Percentiles rank a stretch among this genome's conserved stretches.
phyloP scores from a whole-genome alignment of 2,888 invertebrate genomes.

The Bembecia ichneumoniformis region DNA sequence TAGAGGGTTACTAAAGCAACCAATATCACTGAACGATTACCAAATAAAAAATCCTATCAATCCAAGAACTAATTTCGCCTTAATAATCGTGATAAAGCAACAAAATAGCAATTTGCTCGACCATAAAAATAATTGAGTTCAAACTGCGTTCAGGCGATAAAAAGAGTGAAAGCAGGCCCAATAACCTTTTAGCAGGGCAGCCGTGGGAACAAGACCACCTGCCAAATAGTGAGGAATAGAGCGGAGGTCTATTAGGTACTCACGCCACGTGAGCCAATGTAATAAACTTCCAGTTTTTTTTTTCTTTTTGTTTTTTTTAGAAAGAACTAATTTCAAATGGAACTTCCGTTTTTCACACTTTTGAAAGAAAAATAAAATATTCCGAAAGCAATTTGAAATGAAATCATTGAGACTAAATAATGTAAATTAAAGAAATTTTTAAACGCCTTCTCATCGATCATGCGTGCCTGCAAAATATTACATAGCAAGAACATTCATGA shows the following conservation, averaged over 20 bases:
- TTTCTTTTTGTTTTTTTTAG: no score
- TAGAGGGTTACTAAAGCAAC: background rate
- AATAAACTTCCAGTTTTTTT: conserved; percentile 42
- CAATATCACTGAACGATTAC: conserved; percentile 19
- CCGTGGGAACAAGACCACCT: conserved; percentile 61
- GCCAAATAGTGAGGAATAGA: conserved; percentile 58
- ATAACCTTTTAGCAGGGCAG: conserved; percentile 60
- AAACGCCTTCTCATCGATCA: no score
- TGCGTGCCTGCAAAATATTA: no score
- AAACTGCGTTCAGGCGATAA: conserved; percentile 70
- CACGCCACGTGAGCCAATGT: conserved; percentile 50
- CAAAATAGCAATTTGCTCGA: conserved; percentile 69
- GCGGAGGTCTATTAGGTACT: conserved; percentile 55
- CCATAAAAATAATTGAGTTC: conserved; percentile 73
- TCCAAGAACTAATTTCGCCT: conserved; percentile 60
- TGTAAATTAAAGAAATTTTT: no score
- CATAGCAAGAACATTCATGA: no score
- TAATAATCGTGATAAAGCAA: conserved; percentile 70
- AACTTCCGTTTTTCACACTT: no score
- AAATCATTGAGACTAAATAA: no score
- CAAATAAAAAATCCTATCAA: conserved; percentile 50
- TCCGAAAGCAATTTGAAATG: no score
- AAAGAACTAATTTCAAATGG: conserved; percentile 21
- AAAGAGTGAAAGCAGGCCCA: conserved; percentile 69
- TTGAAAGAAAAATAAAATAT: no score